Conservation (phyloP, 2,797 vertebrate species). For the Leuciscus waleckii region DNA sequence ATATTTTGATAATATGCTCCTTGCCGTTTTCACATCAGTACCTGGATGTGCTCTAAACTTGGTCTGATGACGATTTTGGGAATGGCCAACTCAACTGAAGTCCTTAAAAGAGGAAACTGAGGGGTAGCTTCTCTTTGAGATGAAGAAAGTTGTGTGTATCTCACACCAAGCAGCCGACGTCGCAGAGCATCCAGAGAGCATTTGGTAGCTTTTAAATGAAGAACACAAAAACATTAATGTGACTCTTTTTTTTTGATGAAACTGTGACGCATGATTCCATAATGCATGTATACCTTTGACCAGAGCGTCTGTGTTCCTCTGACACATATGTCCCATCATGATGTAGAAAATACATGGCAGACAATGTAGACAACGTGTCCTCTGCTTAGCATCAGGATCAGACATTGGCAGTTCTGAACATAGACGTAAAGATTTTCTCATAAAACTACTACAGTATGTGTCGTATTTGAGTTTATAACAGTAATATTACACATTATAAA, state of each 20-base stretch:
- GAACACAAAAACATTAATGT: conserved; percentile 8
- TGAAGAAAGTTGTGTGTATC: conserved; percentile 67
- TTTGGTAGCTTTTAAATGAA: conserved; percentile 73
- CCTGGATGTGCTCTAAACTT: conserved; percentile 85
- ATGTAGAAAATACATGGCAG: conserved; percentile 81
- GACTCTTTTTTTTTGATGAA: neutral
- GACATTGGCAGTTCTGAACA: conserved; percentile 78
- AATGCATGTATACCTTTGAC: conserved; percentile 75
- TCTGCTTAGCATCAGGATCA: conserved; percentile 78
- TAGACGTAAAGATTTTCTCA: neutral
- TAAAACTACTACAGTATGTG: neutral
- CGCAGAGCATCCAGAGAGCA: conserved; percentile 80
- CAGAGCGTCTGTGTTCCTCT: conserved; percentile 83
- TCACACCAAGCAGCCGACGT: conserved; percentile 70
- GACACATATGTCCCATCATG: conserved; percentile 81
- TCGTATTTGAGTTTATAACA: neutral
- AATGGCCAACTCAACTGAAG: conserved; percentile 81
- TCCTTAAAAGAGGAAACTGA: conserved; percentile 76
- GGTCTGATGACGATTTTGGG: conserved; percentile 82
- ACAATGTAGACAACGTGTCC: conserved; percentile 84
- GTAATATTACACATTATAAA: conserved; percentile 1
- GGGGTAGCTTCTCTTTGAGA: neutral
- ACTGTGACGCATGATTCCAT: neutral
- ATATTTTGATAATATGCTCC: neutral
- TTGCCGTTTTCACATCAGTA: conserved; percentile 59